These are phyloP conservation scores for Passerina amoena DNA, from an alignment of 2,113 vertebrate species.

Conservation along the genomic window DNA sequence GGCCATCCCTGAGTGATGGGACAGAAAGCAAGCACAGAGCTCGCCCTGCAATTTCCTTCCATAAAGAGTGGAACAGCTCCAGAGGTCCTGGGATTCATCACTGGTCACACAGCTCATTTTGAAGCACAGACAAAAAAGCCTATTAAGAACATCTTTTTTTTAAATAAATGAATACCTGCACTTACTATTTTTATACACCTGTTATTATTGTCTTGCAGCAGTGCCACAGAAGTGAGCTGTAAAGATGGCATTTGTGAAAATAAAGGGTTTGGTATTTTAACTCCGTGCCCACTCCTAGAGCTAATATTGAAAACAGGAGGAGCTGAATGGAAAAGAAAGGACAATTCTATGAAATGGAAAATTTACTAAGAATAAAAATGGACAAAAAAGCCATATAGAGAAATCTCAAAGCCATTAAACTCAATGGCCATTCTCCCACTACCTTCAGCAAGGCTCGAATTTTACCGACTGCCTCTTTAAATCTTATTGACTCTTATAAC, in stretches of 20 bases:
- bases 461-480: slow-evolving; percentile 49
- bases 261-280: not conserved
- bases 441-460: not conserved
- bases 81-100: not conserved
- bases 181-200: not conserved
- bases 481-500: not conserved
- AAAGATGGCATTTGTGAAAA: not conserved
- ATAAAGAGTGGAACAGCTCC: not conserved
- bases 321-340: not conserved
- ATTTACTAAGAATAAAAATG: slow-evolving; percentile 4
- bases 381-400: not conserved
- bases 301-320: not conserved
- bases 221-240: not conserved
- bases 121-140: not conserved
- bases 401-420: not conserved
- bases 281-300: not conserved
- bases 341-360: not conserved
- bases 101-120: not conserved
- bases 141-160: not conserved
- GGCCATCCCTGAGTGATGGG: fast-evolving
- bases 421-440: not conserved
- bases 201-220: not conserved
- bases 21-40: fast-evolving
- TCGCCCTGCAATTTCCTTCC: not conserved
- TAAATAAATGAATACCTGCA: not conserved